Evolutionary conservation across 2,888 invertebrate genomes (phyloP), one percentile per base, ranked within the genome.

Genomic region (Amblyjoppa fuscipennis): DNA sequence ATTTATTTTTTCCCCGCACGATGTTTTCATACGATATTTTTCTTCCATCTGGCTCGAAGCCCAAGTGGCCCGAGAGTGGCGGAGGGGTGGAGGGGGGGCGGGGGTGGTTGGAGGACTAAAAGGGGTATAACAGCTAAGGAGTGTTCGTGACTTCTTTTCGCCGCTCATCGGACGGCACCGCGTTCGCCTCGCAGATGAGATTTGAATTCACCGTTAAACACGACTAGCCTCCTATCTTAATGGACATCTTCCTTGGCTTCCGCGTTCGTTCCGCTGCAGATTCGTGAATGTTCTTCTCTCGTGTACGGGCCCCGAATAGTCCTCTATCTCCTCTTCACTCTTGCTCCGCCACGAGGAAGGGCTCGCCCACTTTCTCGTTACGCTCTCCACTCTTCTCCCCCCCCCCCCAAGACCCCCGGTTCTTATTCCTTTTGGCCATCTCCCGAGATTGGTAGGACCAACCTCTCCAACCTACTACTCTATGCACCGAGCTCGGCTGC

Each of bases 121-220:
- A 28, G 76, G 64, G 13, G 53, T 66, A 49, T 20, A 68, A 68
- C 66, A 38, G 66, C 28, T 41, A 45, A 13, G 31, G 28, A 41
- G 68, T 41, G 28, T 77, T 77, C 77, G 77, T 68, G 77, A 77
- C 53, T 77, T 68, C 77, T 68, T 77, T 77, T 68, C 68, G 68
- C 77, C 68, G 38, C 77, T 68, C 77, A 68, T 56, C 41, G 68
- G 41, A 25, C 25, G 25, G 77, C 68, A 68, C 53, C 38, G 51
- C 68, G 78, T 87, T 89, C 76, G 53, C 77, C 69, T 45, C 80
- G 34, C 80, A 77, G 89, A 80, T 88, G 90, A 91, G 90, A 89
- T 92, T 90, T 85, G 90, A 90, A 91, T 89, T 91, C 87, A 86
- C 90, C 89, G 87, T 91, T 92, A 91, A 91, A 91, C 91, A 91